Evolutionary conservation across 2,888 invertebrate genomes (phyloP).

Genomic region (Apotomis turbidana): DNA sequence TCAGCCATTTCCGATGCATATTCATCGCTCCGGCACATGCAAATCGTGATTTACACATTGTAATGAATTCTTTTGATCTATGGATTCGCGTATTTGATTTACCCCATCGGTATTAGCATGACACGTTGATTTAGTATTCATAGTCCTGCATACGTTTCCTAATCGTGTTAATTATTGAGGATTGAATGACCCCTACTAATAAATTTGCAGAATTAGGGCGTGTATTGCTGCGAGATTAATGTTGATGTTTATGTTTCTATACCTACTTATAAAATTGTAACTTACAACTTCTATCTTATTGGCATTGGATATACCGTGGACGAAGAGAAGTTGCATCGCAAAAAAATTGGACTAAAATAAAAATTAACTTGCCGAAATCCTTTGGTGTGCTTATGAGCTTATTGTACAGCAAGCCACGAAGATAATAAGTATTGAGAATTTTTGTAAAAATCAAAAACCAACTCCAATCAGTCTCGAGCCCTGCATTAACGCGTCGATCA

Average conservation of each 20-base stretch:
- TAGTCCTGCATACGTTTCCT: slow-evolving; percentile 72
- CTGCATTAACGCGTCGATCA: slow-evolving; percentile 10
- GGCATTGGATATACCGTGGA: too few species aligned
- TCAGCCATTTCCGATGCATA: slow-evolving; percentile 78
- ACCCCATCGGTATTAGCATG: slow-evolving; percentile 78
- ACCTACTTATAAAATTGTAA: too few species aligned
- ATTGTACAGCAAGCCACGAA: too few species aligned
- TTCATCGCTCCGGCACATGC: slow-evolving; percentile 82
- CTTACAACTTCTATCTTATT: too few species aligned
- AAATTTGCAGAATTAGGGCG: slow-evolving; percentile 19
- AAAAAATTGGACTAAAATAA: too few species aligned
- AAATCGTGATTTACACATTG: slow-evolving; percentile 83
- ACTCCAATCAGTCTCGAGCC: slow-evolving; percentile 1
- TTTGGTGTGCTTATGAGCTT: too few species aligned
- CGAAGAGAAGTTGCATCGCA: too few species aligned
- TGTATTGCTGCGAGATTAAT: slow-evolving; percentile 1
- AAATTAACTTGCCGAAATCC: too few species aligned
- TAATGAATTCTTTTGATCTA: slow-evolving; percentile 85
- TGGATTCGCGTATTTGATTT: slow-evolving; percentile 83
- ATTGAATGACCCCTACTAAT: slow-evolving; percentile 31
- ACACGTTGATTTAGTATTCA: slow-evolving; percentile 80
- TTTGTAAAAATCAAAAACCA: background rate
- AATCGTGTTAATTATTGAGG: slow-evolving; percentile 53
- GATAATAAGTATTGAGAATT: too few species aligned
- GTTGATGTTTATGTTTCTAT: background rate